Conservation (phyloP, 2,888 invertebrate genomes). For the Protophormia terraenovae region DNA sequence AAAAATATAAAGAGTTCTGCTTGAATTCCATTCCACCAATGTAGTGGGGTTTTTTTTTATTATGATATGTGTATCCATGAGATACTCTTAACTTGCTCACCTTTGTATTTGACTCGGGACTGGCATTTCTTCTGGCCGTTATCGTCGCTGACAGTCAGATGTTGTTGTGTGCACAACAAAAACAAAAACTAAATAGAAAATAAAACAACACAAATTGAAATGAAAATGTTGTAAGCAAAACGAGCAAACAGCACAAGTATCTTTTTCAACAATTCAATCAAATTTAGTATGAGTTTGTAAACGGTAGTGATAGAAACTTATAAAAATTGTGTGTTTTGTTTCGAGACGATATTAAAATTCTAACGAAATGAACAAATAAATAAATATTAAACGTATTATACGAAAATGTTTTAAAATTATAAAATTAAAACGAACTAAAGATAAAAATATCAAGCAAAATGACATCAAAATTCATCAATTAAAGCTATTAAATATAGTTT, state of each 20-base stretch:
- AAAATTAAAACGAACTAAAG: not conserved
- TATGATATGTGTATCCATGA: conserved; percentile 35
- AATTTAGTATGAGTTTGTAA: conserved; percentile 63
- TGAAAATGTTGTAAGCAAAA: conserved; percentile 45
- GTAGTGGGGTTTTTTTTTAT: conserved; percentile 22
- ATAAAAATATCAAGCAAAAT: conserved; percentile 4
- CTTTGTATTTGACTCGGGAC: conserved; percentile 7
- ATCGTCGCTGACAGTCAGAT: conserved; percentile 33
- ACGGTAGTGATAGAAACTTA: conserved; percentile 58
- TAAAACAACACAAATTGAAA: conserved; percentile 27
- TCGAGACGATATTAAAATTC: not conserved
- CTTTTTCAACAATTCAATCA: conserved; percentile 61
- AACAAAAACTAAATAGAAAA: conserved; percentile 16
- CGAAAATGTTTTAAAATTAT: not conserved
- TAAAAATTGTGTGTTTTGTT: not conserved
- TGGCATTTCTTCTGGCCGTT: conserved; percentile 6
- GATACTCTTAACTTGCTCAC: conserved; percentile 55
- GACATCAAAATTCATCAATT: not conserved
- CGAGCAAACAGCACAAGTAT: conserved; percentile 35
- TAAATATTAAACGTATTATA: not conserved
- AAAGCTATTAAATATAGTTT: not conserved
- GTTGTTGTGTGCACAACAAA: conserved; percentile 34
- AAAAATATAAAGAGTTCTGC: conserved; percentile 19
- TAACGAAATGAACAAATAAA: not conserved
- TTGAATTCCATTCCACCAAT: conserved; percentile 12